Evolutionary conservation across 2,113 vertebrate species (phyloP).

Genomic region (Pelmatolapia mariae): DNA sequence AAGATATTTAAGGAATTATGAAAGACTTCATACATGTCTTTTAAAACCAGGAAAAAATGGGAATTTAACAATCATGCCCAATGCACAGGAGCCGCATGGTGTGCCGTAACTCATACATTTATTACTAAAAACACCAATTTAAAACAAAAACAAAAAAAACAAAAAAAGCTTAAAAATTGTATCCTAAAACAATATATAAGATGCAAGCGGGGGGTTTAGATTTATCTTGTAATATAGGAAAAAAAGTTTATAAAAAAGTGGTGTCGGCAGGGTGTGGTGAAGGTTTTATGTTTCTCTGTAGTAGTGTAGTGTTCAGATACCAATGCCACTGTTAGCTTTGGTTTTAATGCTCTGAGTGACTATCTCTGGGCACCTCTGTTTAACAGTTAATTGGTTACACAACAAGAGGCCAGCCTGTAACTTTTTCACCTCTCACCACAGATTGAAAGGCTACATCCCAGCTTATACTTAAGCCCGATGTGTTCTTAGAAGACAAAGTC

Average conservation of each 20-base stretch:
- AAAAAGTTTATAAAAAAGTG: not conserved
- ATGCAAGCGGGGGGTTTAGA: not conserved
- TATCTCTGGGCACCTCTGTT: not conserved
- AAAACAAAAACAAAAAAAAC: not conserved
- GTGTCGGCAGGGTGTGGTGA: not conserved
- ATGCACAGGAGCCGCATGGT: not conserved
- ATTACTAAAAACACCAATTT: not conserved
- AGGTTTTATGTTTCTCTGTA: not conserved
- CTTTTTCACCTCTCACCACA: not conserved
- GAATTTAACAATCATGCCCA: not conserved
- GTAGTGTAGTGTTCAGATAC: not conserved
- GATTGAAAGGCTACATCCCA: constrained; percentile 2
- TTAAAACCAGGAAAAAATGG: not conserved
- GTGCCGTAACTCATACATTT: not conserved
- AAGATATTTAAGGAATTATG: not conserved
- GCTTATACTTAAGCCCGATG: constrained; percentile 20
- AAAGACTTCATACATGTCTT: not conserved
- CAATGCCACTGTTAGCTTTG: not conserved
- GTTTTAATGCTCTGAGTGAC: not conserved
- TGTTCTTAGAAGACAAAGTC: not conserved
- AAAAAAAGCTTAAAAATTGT: not conserved
- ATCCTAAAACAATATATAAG: not conserved
- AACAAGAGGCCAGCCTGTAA: not conserved
- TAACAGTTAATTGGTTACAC: not conserved
- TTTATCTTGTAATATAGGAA: not conserved